These are phyloP conservation scores for Haemorhous mexicanus DNA, from an alignment of 2,113 vertebrate genomes.

Conservation along the genomic window DNA sequence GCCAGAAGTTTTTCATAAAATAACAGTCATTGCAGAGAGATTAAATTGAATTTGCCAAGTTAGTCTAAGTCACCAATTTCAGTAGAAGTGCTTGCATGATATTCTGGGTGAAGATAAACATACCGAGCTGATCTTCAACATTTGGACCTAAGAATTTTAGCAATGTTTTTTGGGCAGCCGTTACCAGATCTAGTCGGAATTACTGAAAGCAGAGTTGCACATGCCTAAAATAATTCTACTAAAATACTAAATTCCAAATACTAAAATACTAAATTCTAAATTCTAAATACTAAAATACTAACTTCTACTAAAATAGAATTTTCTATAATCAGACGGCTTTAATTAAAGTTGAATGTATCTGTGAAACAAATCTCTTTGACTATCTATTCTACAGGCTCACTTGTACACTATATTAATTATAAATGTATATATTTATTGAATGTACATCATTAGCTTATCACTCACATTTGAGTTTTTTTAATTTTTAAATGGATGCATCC, in stretches of 20 bases:
- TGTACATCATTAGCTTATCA: neutral
- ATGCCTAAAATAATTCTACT: too few species aligned
- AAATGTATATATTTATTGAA: neutral
- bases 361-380: neutral
- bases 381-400: neutral
- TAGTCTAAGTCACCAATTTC: neutral
- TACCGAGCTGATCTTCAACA: neutral
- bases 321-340: neutral
- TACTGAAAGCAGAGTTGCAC: neutral
- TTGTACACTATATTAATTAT: neutral
- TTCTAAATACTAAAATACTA: too few species aligned
- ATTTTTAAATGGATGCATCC: neutral
- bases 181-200: neutral
- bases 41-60: fast-evolving
- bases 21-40: neutral
- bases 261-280: too few species aligned
- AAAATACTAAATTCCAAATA: too few species aligned
- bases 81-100: neutral
- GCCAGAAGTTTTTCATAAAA: fast-evolving
- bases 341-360: neutral
- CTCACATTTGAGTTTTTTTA: fast-evolving
- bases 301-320: neutral
- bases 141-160: neutral
- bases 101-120: neutral
- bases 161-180: neutral